Evolutionary conservation across 2,888 invertebrate species (phyloP), one percentile per base, ranked within the genome.

Genomic region (Acanthosepion esculentum): DNA sequence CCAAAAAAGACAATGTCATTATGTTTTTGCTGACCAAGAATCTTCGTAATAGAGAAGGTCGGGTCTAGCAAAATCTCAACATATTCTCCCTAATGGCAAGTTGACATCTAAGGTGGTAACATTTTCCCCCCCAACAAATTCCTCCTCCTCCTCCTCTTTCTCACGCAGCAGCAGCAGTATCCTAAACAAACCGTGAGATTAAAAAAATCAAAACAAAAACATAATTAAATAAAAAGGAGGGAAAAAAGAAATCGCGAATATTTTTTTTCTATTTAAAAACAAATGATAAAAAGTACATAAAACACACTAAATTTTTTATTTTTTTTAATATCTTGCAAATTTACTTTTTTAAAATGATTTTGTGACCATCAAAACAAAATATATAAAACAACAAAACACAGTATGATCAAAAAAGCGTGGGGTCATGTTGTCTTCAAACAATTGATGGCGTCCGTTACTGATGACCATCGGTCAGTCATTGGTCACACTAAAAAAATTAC

Each of bases 101-200:
- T 78, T 78, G 78, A 78, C 78, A 78, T 78, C 78, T n/a, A 78
- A 78, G 78, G 78, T 78, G 78, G 78, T 78, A 33, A 78, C 78
- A 78, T 78, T 78, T 78, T 33, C 33, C 33, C 33, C 33, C n/a
- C n/a, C 15, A 15, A 4, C 4, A 78, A n/a, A 15, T 78, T 12
- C 78, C n/a, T 15, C n/a, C n/a, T 18, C n/a, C 12, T 78, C n/a
- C 78, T 78, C 7, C 78, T 41, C 41, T 41, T 33, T 15, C 78
- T 33, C 78, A 78, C n/a, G 15, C 4, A 78, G n/a, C 23, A 64
- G 64, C 78, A 29, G 78, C 78, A 78, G 8, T 78, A 10, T 78
- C n/a, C 18, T 78, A 78, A n/a, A 78, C n/a, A 78, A n/a, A 78
- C 10, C 78, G 78, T 78, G 78, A n/a, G 78, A 78, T 78, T 78